Percentiles rank a stretch among this genome's conserved stretches.
These are phyloP conservation scores for Sakesphorus luctuosus DNA, from an alignment of 2,113 vertebrate genomes.

Conservation along the genomic window DNA sequence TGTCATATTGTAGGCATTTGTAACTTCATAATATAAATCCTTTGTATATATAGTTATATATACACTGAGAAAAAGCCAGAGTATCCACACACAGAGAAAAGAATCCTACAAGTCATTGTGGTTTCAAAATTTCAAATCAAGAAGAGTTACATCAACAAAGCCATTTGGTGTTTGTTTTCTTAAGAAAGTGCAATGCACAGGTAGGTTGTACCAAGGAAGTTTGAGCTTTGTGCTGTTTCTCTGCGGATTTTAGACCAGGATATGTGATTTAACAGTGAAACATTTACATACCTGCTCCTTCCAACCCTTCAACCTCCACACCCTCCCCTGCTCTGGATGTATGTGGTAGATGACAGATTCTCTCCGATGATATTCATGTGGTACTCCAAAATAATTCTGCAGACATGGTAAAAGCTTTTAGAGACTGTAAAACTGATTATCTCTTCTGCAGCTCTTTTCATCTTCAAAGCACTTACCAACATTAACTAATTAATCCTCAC, in stretches of 20 bases:
- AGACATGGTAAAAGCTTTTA: slow-evolving; percentile 69
- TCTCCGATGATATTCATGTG: slow-evolving; percentile 40
- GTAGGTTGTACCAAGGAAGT: background rate
- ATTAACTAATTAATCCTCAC: slow-evolving; percentile 75
- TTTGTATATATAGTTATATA: background rate
- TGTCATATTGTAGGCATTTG: background rate
- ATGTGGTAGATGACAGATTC: slow-evolving; percentile 48
- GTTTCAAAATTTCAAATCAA: background rate
- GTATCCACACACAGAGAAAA: background rate
- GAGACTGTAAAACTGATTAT: slow-evolving; percentile 74
- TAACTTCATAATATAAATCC: background rate
- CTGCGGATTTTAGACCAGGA: background rate
- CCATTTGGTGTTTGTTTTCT: background rate
- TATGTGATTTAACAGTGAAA: background rate
- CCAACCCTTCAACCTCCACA: fast-evolving
- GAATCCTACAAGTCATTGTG: background rate
- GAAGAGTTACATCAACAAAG: background rate
- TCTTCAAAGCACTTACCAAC: slow-evolving; percentile 74
- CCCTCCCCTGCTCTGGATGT: background rate
- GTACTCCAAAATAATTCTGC: slow-evolving; percentile 62
- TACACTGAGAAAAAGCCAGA: background rate
- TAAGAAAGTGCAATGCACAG: background rate
- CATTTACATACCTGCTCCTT: background rate
- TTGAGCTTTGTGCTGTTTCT: background rate
- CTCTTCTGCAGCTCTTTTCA: slow-evolving; percentile 69